These are phyloP conservation scores for Palythoa heliodiscus DNA, from an alignment of 92 coral and sea anemone genomes.

Conservation along the genomic window DNA sequence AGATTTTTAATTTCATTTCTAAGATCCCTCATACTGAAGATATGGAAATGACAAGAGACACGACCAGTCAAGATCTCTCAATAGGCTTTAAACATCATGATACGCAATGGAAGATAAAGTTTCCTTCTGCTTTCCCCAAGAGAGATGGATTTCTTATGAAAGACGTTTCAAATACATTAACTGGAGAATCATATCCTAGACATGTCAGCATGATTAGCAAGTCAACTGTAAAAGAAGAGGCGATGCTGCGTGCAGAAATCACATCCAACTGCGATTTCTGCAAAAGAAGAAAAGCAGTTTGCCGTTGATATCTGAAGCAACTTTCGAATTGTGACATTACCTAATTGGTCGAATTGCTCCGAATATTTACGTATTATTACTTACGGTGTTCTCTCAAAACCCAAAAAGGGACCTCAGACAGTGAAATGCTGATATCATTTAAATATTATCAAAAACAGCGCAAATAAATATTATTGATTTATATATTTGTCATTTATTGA, in stretches of 20 bases:
- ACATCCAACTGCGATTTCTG: conserved; percentile 3
- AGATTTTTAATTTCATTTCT: conserved; percentile 5
- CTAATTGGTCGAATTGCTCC: neutral
- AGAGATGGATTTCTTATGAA: neutral
- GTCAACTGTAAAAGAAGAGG: neutral
- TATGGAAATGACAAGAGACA: conserved; percentile 16
- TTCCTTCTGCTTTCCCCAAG: conserved; percentile 42
- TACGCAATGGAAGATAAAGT: neutral
- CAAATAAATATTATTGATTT: too few relatives aligned
- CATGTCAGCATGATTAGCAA: neutral
- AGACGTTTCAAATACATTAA: neutral
- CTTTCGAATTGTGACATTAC: neutral
- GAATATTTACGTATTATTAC: too few relatives aligned
- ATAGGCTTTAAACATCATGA: conserved; percentile 19
- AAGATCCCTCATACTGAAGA: conserved; percentile 12
- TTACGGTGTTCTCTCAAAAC: too few relatives aligned
- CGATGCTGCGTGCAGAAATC: neutral
- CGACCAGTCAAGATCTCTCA: conserved; percentile 12
- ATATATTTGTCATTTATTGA: too few relatives aligned
- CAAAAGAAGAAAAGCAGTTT: neutral
- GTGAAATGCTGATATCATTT: too few relatives aligned
- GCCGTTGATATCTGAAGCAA: neutral
- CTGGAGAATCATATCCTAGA: neutral
- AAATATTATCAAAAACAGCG: too few relatives aligned
- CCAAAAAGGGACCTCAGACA: too few relatives aligned